These are phyloP conservation scores for Pimpla rufipes DNA, from an alignment of 2,888 invertebrate genomes.

Conservation along the genomic window DNA sequence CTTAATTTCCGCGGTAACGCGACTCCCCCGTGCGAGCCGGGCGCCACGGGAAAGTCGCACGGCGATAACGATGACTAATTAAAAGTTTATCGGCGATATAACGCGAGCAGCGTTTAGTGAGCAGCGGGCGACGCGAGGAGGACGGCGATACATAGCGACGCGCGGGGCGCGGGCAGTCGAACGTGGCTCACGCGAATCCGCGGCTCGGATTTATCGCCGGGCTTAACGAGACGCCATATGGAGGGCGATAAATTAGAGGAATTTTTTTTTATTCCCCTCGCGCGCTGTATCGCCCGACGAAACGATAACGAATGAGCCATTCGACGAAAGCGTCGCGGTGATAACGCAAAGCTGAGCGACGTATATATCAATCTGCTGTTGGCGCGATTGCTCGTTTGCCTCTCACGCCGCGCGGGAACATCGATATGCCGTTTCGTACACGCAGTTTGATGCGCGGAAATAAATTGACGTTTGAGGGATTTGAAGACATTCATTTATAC, in stretches of 20 bases:
- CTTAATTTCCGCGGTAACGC: slow-evolving; percentile 14
- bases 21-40: neutral
- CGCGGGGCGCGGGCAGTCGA: neutral
- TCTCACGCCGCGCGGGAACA: neutral
- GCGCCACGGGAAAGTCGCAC: neutral
- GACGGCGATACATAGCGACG: neutral
- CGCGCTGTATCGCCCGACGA: neutral
- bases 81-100: slow-evolving; percentile 48
- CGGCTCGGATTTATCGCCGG: slow-evolving; percentile 44
- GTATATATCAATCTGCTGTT: neutral
- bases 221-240: slow-evolving; percentile 53
- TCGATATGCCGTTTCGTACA: too few relatives aligned
- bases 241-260: slow-evolving; percentile 51
- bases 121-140: neutral
- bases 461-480: too few relatives aligned
- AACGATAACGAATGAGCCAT: slow-evolving; percentile 48
- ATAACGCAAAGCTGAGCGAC: slow-evolving; percentile 9
- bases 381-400: slow-evolving; percentile 12
- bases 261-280: slow-evolving; percentile 42
- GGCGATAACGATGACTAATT: slow-evolving; percentile 50
- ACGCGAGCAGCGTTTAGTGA: slow-evolving; percentile 13
- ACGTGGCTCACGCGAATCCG: slow-evolving; percentile 1
- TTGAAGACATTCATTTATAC: too few relatives aligned
- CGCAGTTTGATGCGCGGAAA: too few relatives aligned
- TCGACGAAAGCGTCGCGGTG: slow-evolving; percentile 9